A percentile compares a stretch with the other conserved stretches of the same genome.
Evolutionary conservation across 2,888 invertebrate species (phyloP).

Genomic region (Endomychus coccineus): DNA sequence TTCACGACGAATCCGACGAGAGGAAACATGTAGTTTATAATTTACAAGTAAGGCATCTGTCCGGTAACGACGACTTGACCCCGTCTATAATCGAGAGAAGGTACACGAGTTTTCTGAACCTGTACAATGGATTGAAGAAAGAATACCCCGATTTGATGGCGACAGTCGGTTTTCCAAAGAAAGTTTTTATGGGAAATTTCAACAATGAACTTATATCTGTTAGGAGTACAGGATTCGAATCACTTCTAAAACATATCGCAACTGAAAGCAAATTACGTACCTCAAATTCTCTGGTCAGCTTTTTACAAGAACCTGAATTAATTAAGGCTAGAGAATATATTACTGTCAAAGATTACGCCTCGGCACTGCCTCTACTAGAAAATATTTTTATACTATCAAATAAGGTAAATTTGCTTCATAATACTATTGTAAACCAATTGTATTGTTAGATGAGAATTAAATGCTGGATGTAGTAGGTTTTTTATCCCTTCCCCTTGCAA

Average conservation of each 20-base stretch:
- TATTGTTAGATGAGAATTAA: too few relatives aligned
- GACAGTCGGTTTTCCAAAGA: conserved; percentile 57
- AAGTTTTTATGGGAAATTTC: conserved; percentile 64
- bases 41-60: conserved; percentile 55
- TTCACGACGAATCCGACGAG: conserved; percentile 52
- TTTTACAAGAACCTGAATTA: conserved; percentile 60
- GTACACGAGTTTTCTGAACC: conserved; percentile 63
- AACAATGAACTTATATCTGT: conserved; percentile 58
- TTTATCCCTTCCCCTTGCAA: too few relatives aligned
- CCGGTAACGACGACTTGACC: conserved; percentile 48
- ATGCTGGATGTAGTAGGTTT: too few relatives aligned
- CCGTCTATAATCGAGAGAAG: conserved; percentile 61
- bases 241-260: conserved; percentile 52
- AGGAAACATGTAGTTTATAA: conserved; percentile 67
- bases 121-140: conserved; percentile 56
- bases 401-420: conserved; percentile 42
- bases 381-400: conserved; percentile 60
- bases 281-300: conserved; percentile 51
- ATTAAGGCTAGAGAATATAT: conserved; percentile 54
- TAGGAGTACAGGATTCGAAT: conserved; percentile 59
- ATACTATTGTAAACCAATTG: too few relatives aligned
- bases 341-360: conserved; percentile 51
- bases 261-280: conserved; percentile 52
- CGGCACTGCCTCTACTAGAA: conserved; percentile 58
- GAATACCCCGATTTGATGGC: conserved; percentile 50